phyloP scores from a whole-genome alignment of 2,113 vertebrate species.

The Hemicordylus capensis region DNA sequence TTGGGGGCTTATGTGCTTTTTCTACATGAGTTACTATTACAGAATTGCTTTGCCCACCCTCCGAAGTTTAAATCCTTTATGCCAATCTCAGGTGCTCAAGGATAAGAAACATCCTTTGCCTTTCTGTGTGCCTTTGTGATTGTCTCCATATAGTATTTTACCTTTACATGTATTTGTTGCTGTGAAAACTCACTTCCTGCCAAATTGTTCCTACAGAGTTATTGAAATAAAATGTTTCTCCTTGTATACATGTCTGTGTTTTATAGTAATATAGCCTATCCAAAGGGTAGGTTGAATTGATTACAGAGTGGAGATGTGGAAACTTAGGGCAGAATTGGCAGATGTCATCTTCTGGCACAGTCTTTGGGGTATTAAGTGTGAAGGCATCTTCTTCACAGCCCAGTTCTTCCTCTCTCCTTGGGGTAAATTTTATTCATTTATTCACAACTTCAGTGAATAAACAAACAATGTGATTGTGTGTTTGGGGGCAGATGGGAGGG shows the following conservation, averaged over 20 bases:
- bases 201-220: not conserved
- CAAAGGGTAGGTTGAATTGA: no score
- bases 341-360: not conserved
- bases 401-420: no score
- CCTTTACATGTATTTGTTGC: not conserved
- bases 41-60: not conserved
- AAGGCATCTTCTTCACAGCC: not conserved
- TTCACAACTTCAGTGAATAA: not conserved
- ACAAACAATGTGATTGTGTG: not conserved
- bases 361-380: not conserved
- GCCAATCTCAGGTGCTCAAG: not conserved
- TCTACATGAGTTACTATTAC: not conserved
- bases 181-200: not conserved
- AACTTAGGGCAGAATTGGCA: no score
- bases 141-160: not conserved
- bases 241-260: not conserved
- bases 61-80: not conserved
- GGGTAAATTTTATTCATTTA: not conserved
- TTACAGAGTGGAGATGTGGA: not conserved
- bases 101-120: no score
- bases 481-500: not conserved
- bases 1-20: not conserved
- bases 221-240: conserved; percentile 15
- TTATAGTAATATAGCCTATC: no score
- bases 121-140: not conserved